phyloP scores from a whole-genome alignment of 2,888 invertebrate species.

The Rugalucina vietnamica region DNA sequence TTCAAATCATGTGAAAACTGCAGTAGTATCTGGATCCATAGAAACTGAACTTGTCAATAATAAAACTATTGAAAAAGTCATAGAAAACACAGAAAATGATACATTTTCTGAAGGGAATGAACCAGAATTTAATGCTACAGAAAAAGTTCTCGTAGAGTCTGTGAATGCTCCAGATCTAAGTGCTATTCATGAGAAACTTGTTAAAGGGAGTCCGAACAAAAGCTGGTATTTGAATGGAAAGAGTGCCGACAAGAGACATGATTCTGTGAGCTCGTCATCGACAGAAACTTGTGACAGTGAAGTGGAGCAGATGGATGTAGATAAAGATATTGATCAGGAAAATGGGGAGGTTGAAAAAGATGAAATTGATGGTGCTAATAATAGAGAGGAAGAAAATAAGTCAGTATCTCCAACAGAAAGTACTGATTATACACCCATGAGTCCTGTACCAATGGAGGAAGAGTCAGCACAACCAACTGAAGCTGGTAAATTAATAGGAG shows the following conservation, averaged over 20 bases:
- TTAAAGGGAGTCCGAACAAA: conserved; percentile 1
- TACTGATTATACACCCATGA: not conserved
- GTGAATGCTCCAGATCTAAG: not conserved
- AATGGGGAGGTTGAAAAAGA: not conserved
- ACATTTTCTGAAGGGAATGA: not conserved
- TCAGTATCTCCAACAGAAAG: not conserved
- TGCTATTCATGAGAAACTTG: not conserved
- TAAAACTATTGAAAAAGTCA: not conserved
- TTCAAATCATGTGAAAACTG: not conserved
- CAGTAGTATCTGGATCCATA: not conserved
- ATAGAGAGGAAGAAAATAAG: not conserved
- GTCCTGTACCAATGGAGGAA: not conserved
- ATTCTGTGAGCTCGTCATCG: not conserved
- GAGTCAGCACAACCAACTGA: not conserved
- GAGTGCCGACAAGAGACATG: not conserved
- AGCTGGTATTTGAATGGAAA: not conserved
- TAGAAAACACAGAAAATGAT: not conserved
- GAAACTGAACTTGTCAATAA: not conserved
- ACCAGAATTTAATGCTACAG: not conserved
- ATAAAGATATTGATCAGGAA: no score
- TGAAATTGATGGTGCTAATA: not conserved
- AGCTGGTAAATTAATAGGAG: not conserved
- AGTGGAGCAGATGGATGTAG: not conserved
- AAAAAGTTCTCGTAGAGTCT: not conserved
- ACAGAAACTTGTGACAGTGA: conserved; percentile 1